Percentiles rank a stretch among this genome's conserved stretches.
Conservation (phyloP, 2,113 vertebrate genomes). For the Butorides virescens region DNA sequence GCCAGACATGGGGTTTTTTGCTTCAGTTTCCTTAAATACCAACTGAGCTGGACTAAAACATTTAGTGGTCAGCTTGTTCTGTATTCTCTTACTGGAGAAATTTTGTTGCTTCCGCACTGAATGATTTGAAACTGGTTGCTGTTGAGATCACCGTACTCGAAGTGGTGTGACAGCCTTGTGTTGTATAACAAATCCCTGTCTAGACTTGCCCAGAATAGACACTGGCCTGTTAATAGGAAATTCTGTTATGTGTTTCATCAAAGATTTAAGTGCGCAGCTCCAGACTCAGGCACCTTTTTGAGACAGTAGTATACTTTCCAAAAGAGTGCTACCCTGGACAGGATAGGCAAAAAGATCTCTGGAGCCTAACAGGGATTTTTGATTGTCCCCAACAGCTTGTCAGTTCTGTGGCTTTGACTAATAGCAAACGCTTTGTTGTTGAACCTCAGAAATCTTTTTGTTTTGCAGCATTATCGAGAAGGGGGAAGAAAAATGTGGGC, state of each 20-base stretch:
- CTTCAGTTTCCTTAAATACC: neutral
- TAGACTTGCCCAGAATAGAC: neutral
- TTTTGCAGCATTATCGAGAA: conserved; percentile 92
- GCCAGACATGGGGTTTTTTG: neutral
- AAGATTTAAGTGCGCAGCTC: neutral
- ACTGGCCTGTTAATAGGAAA: neutral
- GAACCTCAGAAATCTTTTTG: conserved; percentile 14
- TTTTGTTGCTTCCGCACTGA: neutral
- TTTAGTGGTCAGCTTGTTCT: neutral
- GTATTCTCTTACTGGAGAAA: neutral
- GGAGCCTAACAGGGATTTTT: neutral
- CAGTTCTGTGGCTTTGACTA: neutral
- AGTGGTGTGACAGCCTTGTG: neutral
- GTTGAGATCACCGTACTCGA: neutral
- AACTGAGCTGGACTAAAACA: neutral
- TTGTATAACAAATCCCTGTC: neutral
- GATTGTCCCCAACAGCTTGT: neutral
- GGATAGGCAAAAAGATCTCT: neutral
- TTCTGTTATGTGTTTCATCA: neutral
- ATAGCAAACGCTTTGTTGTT: neutral
- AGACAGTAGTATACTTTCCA: neutral
- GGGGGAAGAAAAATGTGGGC: conserved; percentile 89
- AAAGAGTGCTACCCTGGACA: neutral
- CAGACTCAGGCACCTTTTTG: neutral
- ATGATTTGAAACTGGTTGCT: neutral